Base-by-base conservation (phyloP, 1,140 invertebrate genomes). In the Brachionus angularis region DNA sequence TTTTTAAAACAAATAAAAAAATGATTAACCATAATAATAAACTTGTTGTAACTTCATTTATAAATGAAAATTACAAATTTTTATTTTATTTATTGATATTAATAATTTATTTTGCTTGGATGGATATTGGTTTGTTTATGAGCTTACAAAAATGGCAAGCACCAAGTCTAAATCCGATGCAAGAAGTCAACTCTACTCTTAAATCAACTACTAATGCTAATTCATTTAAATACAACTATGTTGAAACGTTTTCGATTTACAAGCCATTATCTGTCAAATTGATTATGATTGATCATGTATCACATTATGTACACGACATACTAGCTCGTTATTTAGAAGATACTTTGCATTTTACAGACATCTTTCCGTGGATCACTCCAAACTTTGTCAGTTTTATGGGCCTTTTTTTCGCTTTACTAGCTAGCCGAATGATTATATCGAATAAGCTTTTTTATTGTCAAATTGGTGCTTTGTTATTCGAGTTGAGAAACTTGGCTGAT, bases 71-170 rank as follows among this genome's bases (percentile, higher is more conserved):
- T 25, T 58, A 58, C n/a, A 58, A 58, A 25, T 58, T 58, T 39
- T 31, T 36, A 10, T 58, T 58, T 29, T 58, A 39, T n/a, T 31
- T 31, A 14, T 23, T 58, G 8, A 39, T 58, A 12, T 10, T 58
- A 18, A 23, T 58, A 5, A 58, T 58, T 10, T 58, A 58, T 23
- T 58, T 58, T 39, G 53, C 53, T 2, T 58, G 53, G 53, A 58
- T 58, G 53, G 53, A 58, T 34, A 58, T 58, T 23, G 53, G 33
- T 23, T 58, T 58, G 27, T 58, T 58, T 34, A 58, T 58, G 21
- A 58, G 39, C 25, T 25, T 58, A 58, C 53, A 58, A 58, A 27
- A 34, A 39, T 58, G 53, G 53, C 25, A 31, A 10, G 2, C 23
- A 25, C 34, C 33, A 3, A 33, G 12, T 16, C 31, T 31, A 1